These are phyloP conservation scores for Paguma larvata DNA, from an alignment of 2,797 vertebrate species.

Conservation along the genomic window DNA sequence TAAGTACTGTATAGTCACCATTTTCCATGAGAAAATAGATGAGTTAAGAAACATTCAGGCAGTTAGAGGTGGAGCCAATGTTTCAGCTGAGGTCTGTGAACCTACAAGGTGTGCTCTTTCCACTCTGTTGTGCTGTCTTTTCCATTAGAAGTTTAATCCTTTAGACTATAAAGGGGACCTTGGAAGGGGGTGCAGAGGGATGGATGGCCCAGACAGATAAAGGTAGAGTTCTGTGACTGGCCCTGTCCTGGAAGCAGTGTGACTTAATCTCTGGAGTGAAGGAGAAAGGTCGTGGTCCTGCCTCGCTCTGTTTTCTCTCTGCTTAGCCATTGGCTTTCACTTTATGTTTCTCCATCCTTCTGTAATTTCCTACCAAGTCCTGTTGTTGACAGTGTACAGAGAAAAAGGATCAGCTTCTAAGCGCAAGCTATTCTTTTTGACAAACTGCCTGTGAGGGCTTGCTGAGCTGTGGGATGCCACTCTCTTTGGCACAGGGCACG, in stretches of 20 bases:
- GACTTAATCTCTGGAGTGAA: slow-evolving; percentile 2
- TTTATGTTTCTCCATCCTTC: slow-evolving; percentile 56
- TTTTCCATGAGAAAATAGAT: slow-evolving; percentile 8
- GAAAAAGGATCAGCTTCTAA: slow-evolving; percentile 1
- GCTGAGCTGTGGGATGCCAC: background rate
- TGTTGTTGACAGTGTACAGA: slow-evolving; percentile 48
- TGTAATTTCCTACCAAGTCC: slow-evolving; percentile 5
- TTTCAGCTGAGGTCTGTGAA: slow-evolving; percentile 6
- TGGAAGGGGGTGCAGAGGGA: background rate
- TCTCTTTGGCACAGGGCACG: slow-evolving; percentile 28
- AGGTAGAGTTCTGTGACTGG: background rate
- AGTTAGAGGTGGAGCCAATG: background rate
- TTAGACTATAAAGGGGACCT: slow-evolving; percentile 5
- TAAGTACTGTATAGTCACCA: background rate
- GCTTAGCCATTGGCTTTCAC: slow-evolving; percentile 24
- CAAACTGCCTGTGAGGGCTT: slow-evolving; percentile 22
- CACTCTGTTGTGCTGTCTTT: background rate
- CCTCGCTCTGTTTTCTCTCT: slow-evolving; percentile 55
- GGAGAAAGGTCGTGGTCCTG: slow-evolving; percentile 27
- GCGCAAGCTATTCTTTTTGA: slow-evolving; percentile 14
- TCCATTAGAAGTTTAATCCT: background rate
- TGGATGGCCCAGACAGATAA: background rate
- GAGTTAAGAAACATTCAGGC: slow-evolving; percentile 36
- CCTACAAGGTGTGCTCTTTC: background rate
- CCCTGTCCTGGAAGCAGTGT: background rate